Conservation (phyloP, 2,797 vertebrate species). For the Neomorphus geoffroyi region DNA sequence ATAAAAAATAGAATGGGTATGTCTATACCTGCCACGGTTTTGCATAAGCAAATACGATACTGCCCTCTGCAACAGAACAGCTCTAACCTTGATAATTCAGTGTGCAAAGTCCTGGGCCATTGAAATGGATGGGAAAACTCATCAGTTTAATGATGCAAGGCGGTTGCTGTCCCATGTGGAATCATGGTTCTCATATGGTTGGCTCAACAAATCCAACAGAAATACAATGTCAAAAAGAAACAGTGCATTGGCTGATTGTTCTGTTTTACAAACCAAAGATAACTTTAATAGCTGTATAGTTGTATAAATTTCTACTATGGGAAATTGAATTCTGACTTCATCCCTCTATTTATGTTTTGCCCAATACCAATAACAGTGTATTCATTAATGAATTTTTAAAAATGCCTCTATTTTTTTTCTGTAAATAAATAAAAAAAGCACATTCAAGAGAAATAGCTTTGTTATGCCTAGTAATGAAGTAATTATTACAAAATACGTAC, state of each 20-base stretch:
- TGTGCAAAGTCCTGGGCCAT: neutral
- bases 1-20: neutral
- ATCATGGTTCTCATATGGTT: neutral
- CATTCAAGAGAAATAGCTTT: neutral
- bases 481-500: constrained; percentile 8
- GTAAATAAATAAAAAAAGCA: neutral
- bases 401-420: neutral
- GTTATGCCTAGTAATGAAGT: neutral
- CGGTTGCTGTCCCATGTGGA: neutral
- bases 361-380: neutral
- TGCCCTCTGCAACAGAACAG: neutral
- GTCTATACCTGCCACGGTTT: neutral
- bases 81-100: neutral
- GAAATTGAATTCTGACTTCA: neutral
- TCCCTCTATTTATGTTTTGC: neutral
- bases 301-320: neutral
- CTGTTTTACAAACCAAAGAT: neutral
- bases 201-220: neutral
- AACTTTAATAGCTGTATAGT: neutral
- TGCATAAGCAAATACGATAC: neutral
- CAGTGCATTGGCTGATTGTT: neutral
- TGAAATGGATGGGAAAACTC: neutral
- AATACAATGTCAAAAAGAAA: neutral
- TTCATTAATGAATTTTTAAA: neutral
- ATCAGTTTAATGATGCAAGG: neutral